Base-by-base conservation (phyloP, 2,113 vertebrate genomes). In the Thunnus thynnus region DNA sequence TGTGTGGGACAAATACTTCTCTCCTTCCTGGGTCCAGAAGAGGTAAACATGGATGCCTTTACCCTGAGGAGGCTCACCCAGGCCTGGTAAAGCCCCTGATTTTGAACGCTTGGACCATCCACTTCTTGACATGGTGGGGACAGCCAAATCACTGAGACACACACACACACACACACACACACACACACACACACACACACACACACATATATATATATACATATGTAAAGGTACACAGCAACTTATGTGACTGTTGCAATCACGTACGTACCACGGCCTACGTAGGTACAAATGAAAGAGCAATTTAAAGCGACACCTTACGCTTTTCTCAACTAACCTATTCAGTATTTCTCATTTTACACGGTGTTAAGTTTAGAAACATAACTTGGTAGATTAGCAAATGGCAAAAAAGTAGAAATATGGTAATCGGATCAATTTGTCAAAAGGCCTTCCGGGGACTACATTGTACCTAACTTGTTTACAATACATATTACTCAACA, bases 1-100 rank as follows among this genome's bases (percentile, higher is more conserved):
- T 0, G 63, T 76, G 79, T 97, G 95, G 14, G 86, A 93, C 52
- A 94, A 78, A 77, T 94, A 96, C 3, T 75, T 88, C 1, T 96
- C 95, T 3, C 94, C 94, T 2, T 80, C 52, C 13, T 94, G 95
- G 0, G 92, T 93, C 96, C 96, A 97, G 88, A 97, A 96, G 17
- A 99, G 94, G 36, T 93, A 89, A 1, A 98, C 91, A 57, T 93
- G 95, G 72, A 98, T 68, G 0, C 95, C 95, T 1, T 3, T 50
- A 10, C 83, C 60, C 4, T 71, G 82, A 14, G 90, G 92, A 13
- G 86, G 76, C 4, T 92, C 91, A 16, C 8, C 46, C 20, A 41
- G 58, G 4, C 56, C 76, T 5, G 83, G 69, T 56, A 52, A 56
- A 0, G 20, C 16, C 46, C 63, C 62, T 0, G 64, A 16, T 51